Evolutionary conservation across 1,140 invertebrate genomes (phyloP), one percentile per base, ranked within the genome.

Genomic region (Zaprionus davidi): DNA sequence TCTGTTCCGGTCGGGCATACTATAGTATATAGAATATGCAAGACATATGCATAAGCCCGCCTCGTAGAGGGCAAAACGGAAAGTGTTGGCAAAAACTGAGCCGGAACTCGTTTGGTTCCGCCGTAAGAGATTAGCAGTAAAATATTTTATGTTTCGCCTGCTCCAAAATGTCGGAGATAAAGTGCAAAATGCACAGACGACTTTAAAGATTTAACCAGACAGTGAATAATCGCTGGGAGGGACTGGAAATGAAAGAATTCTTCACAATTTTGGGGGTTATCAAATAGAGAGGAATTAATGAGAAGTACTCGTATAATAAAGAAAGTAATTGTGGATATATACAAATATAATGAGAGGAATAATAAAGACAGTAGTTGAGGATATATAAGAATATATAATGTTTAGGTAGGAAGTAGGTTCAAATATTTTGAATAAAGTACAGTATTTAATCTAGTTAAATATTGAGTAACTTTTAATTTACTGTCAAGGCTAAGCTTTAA

Each of bases 21-120:
- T 56, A 26, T 28, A 55, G 44, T 71, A 28, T 17, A 58, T 68
- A 60, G 75, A 71, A 79, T 75, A 57, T 74, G 69, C 58, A 80
- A 81, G 84, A 84, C 83, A 88, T 83, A 87, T 87, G 84, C 66
- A 22, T 58, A 44, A 66, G 55, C 9, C 44, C 9, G 15, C n/a
- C 59, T 46, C 2, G n/a, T 9, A 17, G 46, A 2, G 26, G 55
- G 38, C 44, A 49, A 44, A 66, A 60, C 73, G 84, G 85, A 84
- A 84, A 90, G 83, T 79, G 75, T 79, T 78, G 71, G 78, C 81
- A 72, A 88, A 88, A 84, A 57, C 75, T 87, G 78, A 81, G 78
- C 85, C 85, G 84, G 84, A 88, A 88, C 66, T 71, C 46, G 6
- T 46, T 53, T 72, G 55, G 71, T 72, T 84, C 81, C 83, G 84